A percentile compares a stretch with the other conserved stretches of the same genome.
These are phyloP conservation scores for Origma solitaria DNA, from an alignment of 2,113 vertebrate species.

Conservation along the genomic window DNA sequence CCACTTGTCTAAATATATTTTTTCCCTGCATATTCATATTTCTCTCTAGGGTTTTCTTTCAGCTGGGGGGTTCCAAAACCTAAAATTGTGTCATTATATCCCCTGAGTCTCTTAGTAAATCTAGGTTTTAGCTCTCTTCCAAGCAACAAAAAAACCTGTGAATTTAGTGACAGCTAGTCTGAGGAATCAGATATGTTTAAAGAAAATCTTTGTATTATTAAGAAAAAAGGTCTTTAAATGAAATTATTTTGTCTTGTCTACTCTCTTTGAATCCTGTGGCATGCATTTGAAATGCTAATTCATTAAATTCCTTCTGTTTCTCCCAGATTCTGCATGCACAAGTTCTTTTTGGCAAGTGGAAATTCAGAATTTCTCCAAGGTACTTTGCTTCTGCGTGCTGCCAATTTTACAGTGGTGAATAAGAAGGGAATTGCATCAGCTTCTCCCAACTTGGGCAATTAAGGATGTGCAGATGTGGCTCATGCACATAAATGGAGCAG, in stretches of 20 bases:
- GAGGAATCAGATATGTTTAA: not conserved
- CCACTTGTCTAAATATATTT: not conserved
- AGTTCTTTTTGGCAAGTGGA: not conserved
- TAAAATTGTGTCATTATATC: conserved; percentile 2
- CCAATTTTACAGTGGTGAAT: not conserved
- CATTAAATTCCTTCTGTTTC: conserved; percentile 3
- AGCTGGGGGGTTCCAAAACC: not conserved
- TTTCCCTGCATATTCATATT: not conserved
- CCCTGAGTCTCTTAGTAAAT: not conserved
- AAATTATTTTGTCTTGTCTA: not conserved
- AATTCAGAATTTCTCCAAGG: conserved; percentile 16
- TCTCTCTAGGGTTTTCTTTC: not conserved
- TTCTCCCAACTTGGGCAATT: not conserved
- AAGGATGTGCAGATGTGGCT: not conserved
- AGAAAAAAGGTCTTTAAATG: not conserved
- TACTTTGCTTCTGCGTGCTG: not conserved
- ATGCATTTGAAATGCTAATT: not conserved
- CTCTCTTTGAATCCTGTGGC: not conserved
- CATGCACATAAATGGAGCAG: not conserved
- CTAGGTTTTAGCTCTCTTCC: not conserved
- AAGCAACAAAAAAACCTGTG: not conserved
- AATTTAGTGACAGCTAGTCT: not conserved
- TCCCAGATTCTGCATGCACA: not conserved
- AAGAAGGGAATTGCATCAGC: not conserved
- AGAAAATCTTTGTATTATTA: not conserved